Conservation (phyloP, 2,113 vertebrate species). For the Asarcornis scutulata region DNA sequence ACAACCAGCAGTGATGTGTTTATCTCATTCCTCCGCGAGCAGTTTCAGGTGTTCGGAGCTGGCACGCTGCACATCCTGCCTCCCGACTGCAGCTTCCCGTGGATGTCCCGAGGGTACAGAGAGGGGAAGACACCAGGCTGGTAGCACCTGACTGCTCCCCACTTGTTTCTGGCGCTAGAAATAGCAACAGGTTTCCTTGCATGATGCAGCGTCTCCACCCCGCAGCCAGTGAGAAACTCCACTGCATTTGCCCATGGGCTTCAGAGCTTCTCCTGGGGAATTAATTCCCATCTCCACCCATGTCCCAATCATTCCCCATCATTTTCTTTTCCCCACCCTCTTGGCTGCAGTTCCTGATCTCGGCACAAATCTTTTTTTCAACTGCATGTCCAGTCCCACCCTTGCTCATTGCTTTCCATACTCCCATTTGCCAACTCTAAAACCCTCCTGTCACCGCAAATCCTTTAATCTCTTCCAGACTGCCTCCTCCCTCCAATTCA, state of each 20-base stretch:
- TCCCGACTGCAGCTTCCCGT: neutral
- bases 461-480: slow-evolving; percentile 22
- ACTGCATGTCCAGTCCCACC: slow-evolving; percentile 38
- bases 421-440: slow-evolving; percentile 1
- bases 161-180: slow-evolving; percentile 49
- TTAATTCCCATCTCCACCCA: slow-evolving; percentile 64
- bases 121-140: slow-evolving; percentile 35
- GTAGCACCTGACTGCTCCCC: slow-evolving; percentile 41
- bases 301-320: slow-evolving; percentile 9
- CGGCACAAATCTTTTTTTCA: neutral
- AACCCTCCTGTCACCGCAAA: neutral
- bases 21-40: neutral
- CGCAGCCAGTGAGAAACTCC: slow-evolving; percentile 51
- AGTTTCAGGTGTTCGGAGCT: neutral
- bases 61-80: slow-evolving; percentile 1
- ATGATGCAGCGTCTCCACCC: slow-evolving; percentile 39
- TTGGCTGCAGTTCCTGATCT: slow-evolving; percentile 40
- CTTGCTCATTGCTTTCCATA: slow-evolving; percentile 32
- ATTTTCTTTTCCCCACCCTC: slow-evolving; percentile 35
- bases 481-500: slow-evolving; percentile 6
- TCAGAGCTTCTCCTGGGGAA: slow-evolving; percentile 33
- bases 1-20: neutral
- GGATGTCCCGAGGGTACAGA: neutral
- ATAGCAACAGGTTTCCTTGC: slow-evolving; percentile 1
- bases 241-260: slow-evolving; percentile 29